Evolutionary conservation across 2,797 vertebrate species (phyloP).

Genomic region (Acanthurus leucopareius): DNA sequence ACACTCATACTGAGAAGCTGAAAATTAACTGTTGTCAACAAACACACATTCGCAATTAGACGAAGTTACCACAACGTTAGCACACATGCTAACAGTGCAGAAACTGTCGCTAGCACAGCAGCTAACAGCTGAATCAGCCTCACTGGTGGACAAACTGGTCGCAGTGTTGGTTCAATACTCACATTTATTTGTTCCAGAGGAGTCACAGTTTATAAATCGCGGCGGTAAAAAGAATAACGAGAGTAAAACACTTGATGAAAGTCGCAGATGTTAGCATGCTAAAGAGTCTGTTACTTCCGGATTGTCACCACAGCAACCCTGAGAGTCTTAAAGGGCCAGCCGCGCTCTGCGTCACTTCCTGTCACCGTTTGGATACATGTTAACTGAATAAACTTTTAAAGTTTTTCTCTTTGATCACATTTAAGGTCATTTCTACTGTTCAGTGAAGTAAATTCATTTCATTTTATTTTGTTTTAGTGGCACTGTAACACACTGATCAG

Average conservation of each 20-base stretch:
- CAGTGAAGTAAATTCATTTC: too few relatives aligned
- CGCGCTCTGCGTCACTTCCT: constrained; percentile 4
- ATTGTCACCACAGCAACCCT: constrained; percentile 55
- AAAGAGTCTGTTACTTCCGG: constrained; percentile 32
- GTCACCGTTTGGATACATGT: too few relatives aligned
- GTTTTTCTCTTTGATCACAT: too few relatives aligned
- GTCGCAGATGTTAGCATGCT: background rate
- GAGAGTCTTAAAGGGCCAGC: constrained; percentile 69
- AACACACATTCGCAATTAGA: background rate
- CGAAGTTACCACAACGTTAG: background rate
- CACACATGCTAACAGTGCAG: constrained; percentile 24
- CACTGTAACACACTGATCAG: too few relatives aligned
- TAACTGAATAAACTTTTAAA: too few relatives aligned
- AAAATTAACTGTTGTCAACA: accelerated
- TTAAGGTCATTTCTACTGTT: too few relatives aligned
- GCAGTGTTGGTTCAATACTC: background rate
- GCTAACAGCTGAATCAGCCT: background rate
- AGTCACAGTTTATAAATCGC: background rate
- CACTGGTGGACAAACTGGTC: accelerated
- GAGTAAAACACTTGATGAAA: background rate
- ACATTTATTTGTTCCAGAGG: background rate
- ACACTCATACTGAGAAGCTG: background rate
- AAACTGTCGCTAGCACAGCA: background rate
- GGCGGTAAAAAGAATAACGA: accelerated
- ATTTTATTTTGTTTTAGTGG: too few relatives aligned